Evolutionary conservation across 2,113 vertebrate genomes (phyloP).

Genomic region (Euleptes europaea): DNA sequence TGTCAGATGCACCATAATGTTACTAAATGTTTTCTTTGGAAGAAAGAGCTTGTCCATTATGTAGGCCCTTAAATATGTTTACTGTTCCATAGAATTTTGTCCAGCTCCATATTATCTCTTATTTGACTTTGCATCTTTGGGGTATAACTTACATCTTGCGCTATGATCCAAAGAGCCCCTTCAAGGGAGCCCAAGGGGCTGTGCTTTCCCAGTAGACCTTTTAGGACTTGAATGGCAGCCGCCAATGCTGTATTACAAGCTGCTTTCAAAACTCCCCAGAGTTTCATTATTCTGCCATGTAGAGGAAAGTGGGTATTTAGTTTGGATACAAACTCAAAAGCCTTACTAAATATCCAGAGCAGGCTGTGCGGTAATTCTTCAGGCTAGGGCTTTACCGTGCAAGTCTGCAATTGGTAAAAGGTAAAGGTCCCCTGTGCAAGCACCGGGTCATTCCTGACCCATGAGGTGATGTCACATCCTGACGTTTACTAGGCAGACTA

Average conservation of each 20-base stretch:
- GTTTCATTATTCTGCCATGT: not conserved
- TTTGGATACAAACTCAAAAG: not conserved
- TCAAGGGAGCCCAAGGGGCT: not conserved
- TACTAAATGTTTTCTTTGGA: not conserved
- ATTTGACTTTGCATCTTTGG: not conserved
- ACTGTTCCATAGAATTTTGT: not conserved
- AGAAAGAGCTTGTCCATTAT: not conserved
- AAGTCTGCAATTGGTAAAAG: not conserved
- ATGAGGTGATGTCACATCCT: no score
- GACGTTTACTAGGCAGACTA: no score
- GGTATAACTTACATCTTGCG: not conserved
- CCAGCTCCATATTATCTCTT: not conserved
- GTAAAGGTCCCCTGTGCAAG: not conserved
- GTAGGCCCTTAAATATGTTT: not conserved
- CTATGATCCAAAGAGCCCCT: not conserved
- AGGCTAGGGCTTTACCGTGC: not conserved
- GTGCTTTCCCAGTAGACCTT: not conserved
- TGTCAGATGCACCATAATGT: not conserved
- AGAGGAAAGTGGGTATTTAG: not conserved
- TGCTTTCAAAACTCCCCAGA: constrained; percentile 13
- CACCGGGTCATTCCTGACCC: no score
- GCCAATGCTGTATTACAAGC: not conserved
- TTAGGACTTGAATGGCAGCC: not conserved
- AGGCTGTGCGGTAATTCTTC: not conserved
- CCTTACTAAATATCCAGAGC: not conserved